Evolutionary conservation across 2,113 vertebrate genomes (phyloP), one percentile per base, ranked within the genome.

Genomic region (Cepphus grylle): DNA sequence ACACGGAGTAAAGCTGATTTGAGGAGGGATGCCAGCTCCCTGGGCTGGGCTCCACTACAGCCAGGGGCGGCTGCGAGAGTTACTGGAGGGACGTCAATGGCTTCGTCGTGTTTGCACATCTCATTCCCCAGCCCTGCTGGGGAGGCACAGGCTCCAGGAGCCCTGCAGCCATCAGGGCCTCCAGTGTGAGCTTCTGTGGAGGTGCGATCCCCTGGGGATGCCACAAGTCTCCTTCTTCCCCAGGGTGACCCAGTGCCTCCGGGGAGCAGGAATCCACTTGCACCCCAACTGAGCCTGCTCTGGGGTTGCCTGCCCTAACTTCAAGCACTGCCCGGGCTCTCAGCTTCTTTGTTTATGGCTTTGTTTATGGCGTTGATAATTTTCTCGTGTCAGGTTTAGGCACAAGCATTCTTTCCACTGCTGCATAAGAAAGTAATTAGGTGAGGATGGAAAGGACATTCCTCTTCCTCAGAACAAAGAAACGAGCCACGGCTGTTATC

Each of bases 391-490:
- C 91, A 95, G 97, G 94, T 94, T 94, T 90, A 97, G 93, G 94
- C 95, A 88, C 47, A 91, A 94, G 93, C 92, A 90, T 95, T 96
- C 96, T 95, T 97, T 96, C 97, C 94, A 94, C 66, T 92, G 88
- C 96, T 97, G 94, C 96, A 97, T 94, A 84, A 97, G 96, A 97
- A 98, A 98, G 81, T 86, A 97, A 96, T 98, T 97, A 97, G 94
- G 69, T 94, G 69, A 96, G 86, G 86, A 95, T 77, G 76, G 82
- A 95, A 95, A 96, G 71, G 93, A 94, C 94, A 89, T 97, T 97
- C 78, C 66, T 93, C 81, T 86, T 93, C 72, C 66, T 86, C 62
- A 96, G 93, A 97, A 96, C 77, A 97, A 94, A 97, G 90, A 80
- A 94, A 92, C 2, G 20, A 95, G 71, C 79, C 63, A 66, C 0